Conservation (phyloP, 2,797 vertebrate genomes). For the Parambassis ranga region DNA sequence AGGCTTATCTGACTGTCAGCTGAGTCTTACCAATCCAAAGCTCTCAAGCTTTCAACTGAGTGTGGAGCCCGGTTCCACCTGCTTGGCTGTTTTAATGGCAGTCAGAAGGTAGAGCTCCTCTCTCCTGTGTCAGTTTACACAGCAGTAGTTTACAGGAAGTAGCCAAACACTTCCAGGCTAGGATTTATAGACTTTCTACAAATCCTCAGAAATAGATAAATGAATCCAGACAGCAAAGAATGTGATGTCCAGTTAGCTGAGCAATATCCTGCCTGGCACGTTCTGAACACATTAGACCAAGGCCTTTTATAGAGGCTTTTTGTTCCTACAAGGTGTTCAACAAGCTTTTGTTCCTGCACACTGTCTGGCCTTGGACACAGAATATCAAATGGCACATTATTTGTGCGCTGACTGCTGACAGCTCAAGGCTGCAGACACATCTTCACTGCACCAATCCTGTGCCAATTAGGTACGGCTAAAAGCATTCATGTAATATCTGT, state of each 20-base stretch:
- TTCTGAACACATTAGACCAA: slow-evolving; percentile 35
- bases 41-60: slow-evolving; percentile 45
- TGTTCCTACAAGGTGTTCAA: slow-evolving; percentile 73
- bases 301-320: slow-evolving; percentile 58
- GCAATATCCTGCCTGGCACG: slow-evolving; percentile 49
- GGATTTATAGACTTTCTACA: slow-evolving; percentile 65
- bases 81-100: slow-evolving; percentile 43
- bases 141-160: slow-evolving; percentile 54
- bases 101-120: slow-evolving; percentile 39
- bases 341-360: slow-evolving; percentile 64
- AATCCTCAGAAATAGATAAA: slow-evolving; percentile 76
- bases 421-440: slow-evolving; percentile 67
- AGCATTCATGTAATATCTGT: slow-evolving; percentile 60
- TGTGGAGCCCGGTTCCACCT: slow-evolving; percentile 29
- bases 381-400: slow-evolving; percentile 71
- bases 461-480: slow-evolving; percentile 69
- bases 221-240: slow-evolving; percentile 52
- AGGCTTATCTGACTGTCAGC: slow-evolving; percentile 57
- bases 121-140: slow-evolving; percentile 41
- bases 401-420: slow-evolving; percentile 66
- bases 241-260: slow-evolving; percentile 61
- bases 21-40: slow-evolving; percentile 64
- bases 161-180: slow-evolving; percentile 62
- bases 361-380: slow-evolving; percentile 69
- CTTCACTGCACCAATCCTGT: slow-evolving; percentile 51